phyloP scores from a whole-genome alignment of 2,113 vertebrate genomes.

The Sceloporus undulatus region DNA sequence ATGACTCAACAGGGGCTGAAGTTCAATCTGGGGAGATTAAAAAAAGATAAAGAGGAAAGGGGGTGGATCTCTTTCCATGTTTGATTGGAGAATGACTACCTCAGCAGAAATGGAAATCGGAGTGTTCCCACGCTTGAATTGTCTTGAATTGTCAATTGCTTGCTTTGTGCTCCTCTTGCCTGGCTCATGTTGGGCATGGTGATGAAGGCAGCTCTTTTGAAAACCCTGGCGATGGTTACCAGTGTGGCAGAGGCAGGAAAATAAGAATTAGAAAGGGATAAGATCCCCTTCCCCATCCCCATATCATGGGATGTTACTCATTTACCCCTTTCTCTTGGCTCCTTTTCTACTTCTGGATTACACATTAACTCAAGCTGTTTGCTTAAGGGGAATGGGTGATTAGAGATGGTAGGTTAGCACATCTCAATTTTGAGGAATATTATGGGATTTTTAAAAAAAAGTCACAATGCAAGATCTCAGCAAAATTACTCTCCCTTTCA shows the following conservation, averaged over 20 bases:
- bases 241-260: neutral
- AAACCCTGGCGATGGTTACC: neutral
- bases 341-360: constrained; percentile 9
- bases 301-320: neutral
- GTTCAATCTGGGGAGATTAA: constrained; percentile 11
- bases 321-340: neutral
- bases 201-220: neutral
- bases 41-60: neutral
- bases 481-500: neutral
- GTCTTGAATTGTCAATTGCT: neutral
- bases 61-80: neutral
- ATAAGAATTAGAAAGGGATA: neutral
- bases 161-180: constrained; percentile 3
- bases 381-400: neutral
- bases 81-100: constrained; percentile 5
- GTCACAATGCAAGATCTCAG: neutral
- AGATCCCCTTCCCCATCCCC: neutral
- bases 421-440: neutral
- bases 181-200: neutral
- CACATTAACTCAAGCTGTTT: constrained; percentile 34
- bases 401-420: neutral
- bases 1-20: constrained; percentile 30
- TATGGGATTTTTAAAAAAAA: neutral
- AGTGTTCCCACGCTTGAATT: neutral
- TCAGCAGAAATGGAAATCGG: neutral